Percentiles rank a stretch among this genome's conserved stretches.
Conservation (phyloP, 2,888 invertebrate genomes). For the Nymphalis c-album region DNA sequence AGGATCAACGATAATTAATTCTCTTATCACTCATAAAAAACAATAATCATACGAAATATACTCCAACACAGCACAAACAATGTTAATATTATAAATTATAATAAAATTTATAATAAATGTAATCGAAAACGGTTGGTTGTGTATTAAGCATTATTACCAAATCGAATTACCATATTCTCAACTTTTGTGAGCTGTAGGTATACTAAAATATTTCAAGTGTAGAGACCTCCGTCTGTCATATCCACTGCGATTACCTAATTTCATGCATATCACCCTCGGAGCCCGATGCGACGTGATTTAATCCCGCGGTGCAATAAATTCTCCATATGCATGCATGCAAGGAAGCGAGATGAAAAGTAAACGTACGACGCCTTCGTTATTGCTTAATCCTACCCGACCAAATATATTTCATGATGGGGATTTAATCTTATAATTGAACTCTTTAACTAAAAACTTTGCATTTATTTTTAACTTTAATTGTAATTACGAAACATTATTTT, state of each 20-base stretch:
- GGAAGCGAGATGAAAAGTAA: slow-evolving; percentile 61
- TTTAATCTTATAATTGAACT: slow-evolving; percentile 12
- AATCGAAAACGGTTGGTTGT: too few species aligned
- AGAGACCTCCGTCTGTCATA: slow-evolving; percentile 19
- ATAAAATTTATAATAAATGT: too few species aligned
- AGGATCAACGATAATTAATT: too few species aligned
- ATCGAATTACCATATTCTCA: too few species aligned
- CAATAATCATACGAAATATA: too few species aligned
- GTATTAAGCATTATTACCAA: too few species aligned
- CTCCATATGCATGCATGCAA: slow-evolving; percentile 38
- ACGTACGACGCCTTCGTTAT: slow-evolving; percentile 40
- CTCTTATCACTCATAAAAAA: too few species aligned
- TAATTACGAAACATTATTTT: too few species aligned
- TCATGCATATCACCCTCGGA: slow-evolving; percentile 26
- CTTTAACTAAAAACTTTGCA: not conserved
- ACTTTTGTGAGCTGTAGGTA: not conserved
- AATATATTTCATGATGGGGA: slow-evolving; percentile 7
- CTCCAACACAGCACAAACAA: too few species aligned
- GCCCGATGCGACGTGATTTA: slow-evolving; percentile 35
- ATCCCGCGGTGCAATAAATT: slow-evolving; percentile 38
- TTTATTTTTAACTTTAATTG: too few species aligned
- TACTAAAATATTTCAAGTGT: slow-evolving; percentile 8
- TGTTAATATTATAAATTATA: too few species aligned
- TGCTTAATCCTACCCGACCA: slow-evolving; percentile 4
- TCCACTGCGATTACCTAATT: slow-evolving; percentile 31